Conservation (phyloP, 2,797 vertebrate genomes). For the Amblyraja radiata region DNA sequence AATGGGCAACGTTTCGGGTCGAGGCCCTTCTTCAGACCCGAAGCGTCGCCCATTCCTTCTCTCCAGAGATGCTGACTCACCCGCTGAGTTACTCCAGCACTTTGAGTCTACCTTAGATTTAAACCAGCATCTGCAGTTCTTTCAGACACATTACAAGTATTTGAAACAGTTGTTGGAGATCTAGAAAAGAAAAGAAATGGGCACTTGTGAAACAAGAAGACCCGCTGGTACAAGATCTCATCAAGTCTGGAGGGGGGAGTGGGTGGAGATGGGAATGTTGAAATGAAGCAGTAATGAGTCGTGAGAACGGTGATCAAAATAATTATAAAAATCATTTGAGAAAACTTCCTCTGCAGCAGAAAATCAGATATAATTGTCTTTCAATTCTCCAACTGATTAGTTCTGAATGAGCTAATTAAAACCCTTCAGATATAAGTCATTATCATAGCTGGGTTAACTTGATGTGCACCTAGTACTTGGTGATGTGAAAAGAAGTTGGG, state of each 20-base stretch:
- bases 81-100: no score
- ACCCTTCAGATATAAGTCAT: neutral
- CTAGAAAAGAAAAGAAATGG: neutral
- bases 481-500: neutral
- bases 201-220: neutral
- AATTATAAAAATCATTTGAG: neutral
- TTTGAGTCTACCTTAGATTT: no score
- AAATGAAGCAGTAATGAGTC: neutral
- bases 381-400: slow-evolving; percentile 18
- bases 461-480: neutral
- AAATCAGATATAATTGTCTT: slow-evolving; percentile 26
- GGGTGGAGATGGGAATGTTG: neutral
- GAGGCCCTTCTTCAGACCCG: no score
- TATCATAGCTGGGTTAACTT: slow-evolving; percentile 6
- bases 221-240: neutral
- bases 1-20: no score
- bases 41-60: no score
- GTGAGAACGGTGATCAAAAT: neutral
- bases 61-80: no score
- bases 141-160: neutral
- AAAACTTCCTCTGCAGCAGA: neutral
- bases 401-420: slow-evolving; percentile 25
- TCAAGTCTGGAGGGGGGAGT: neutral
- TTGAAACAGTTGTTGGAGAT: no score
- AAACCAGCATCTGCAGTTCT: no score